These are phyloP conservation scores for Drosophila erecta DNA, from an alignment of 1,140 invertebrate genomes.

Conservation along the genomic window DNA sequence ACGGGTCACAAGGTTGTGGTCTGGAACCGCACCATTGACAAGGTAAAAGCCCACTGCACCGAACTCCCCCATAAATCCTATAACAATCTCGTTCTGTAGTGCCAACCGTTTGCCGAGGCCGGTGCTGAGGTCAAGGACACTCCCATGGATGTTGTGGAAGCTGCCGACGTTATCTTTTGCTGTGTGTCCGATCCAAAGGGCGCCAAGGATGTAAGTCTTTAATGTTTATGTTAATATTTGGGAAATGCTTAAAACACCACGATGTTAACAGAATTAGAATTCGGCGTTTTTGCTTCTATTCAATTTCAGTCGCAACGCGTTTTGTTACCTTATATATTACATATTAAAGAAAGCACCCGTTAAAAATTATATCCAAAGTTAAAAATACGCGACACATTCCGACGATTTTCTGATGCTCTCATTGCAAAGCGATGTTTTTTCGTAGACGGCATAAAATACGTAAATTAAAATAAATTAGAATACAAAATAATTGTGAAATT, in stretches of 20 bases:
- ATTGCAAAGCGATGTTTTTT: background rate
- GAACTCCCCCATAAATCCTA: too few species aligned
- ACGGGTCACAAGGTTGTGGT: slow-evolving; percentile 97
- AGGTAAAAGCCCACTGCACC: slow-evolving; percentile 87
- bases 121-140: slow-evolving; percentile 92
- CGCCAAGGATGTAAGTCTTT: slow-evolving; percentile 94
- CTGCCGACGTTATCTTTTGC: slow-evolving; percentile 97
- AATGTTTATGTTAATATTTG: background rate
- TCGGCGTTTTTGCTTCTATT: too few species aligned
- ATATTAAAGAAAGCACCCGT: too few species aligned
- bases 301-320: too few species aligned
- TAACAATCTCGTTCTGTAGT: slow-evolving; percentile 79
- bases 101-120: slow-evolving; percentile 90
- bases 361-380: too few species aligned
- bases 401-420: background rate
- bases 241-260: background rate
- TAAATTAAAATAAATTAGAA: slow-evolving; percentile 8
- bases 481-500: background rate
- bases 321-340: too few species aligned
- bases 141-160: slow-evolving; percentile 95
- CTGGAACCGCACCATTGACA: slow-evolving; percentile 96
- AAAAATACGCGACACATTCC: too few species aligned
- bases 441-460: background rate
- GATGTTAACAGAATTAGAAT: too few species aligned
- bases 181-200: slow-evolving; percentile 97